A percentile compares a stretch with the other conserved stretches of the same genome.
Conservation (phyloP, 2,113 vertebrate species). For the Dipodomys merriami region DNA sequence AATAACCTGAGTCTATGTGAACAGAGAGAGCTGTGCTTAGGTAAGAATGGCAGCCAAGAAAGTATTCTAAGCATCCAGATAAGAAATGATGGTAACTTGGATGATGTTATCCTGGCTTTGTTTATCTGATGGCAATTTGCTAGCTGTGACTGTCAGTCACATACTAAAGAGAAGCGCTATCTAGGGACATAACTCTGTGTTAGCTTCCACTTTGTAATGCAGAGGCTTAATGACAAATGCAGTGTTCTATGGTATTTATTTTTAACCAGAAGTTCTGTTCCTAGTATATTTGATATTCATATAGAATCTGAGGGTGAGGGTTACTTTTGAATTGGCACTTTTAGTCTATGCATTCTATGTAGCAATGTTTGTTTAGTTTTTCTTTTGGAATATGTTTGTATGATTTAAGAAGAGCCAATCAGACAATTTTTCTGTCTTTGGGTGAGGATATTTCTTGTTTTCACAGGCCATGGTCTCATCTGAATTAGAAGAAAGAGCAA, state of each 20-base stretch:
- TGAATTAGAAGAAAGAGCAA: not conserved
- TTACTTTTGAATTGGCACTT: constrained; percentile 13
- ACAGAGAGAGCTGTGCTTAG: not conserved
- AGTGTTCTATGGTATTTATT: not conserved
- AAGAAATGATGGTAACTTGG: not conserved
- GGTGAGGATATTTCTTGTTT: not conserved
- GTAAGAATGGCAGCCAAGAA: not conserved
- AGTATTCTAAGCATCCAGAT: not conserved
- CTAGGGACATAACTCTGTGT: not conserved
- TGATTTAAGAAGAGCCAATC: not conserved
- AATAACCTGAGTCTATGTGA: not conserved
- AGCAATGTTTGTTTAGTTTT: not conserved
- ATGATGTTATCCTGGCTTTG: not conserved
- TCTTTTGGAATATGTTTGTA: constrained; percentile 4
- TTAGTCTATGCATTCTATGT: not conserved
- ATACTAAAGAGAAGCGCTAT: not conserved
- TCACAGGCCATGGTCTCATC: not conserved
- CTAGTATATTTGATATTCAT: not conserved
- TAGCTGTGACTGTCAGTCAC: not conserved
- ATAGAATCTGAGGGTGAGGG: not conserved
- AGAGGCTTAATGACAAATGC: not conserved
- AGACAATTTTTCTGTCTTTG: not conserved
- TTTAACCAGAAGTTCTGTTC: not conserved
- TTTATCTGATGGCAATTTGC: not conserved
- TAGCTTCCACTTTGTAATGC: not conserved